A percentile compares a stretch with the other conserved stretches of the same genome.
These are phyloP conservation scores for Chrysomela aeneicollis DNA, from an alignment of 2,888 invertebrate genomes.

Conservation along the genomic window DNA sequence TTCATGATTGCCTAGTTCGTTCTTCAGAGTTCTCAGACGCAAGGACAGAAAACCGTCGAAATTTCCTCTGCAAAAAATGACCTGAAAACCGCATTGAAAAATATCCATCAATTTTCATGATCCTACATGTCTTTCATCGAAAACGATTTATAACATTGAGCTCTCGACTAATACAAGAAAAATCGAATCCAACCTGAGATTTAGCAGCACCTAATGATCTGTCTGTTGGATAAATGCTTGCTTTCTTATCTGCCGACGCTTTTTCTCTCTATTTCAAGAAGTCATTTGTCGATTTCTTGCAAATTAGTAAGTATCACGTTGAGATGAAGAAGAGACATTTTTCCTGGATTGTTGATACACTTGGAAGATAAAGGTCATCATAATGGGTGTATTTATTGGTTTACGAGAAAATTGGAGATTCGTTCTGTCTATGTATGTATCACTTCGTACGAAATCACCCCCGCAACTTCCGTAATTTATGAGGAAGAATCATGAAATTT, in stretches of 20 bases:
- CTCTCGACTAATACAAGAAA: slow-evolving; percentile 20
- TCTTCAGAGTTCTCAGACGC: too few relatives aligned
- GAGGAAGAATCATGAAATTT: too few relatives aligned
- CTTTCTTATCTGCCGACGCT: slow-evolving; percentile 6
- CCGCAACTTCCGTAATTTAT: too few relatives aligned
- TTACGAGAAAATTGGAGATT: too few relatives aligned
- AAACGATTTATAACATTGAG: slow-evolving; percentile 18
- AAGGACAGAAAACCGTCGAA: too few relatives aligned
- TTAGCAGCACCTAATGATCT: slow-evolving; percentile 20
- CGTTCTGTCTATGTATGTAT: too few relatives aligned
- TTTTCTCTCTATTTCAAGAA: slow-evolving; percentile 13
- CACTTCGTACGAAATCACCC: too few relatives aligned
- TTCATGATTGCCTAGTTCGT: too few relatives aligned
- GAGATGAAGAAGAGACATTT: background rate
- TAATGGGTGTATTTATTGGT: too few relatives aligned
- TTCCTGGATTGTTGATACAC: too few relatives aligned
- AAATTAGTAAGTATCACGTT: background rate
- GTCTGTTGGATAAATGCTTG: slow-evolving; percentile 12
- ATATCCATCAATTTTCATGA: background rate
- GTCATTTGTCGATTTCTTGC: slow-evolving; percentile 20
- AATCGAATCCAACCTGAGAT: slow-evolving; percentile 13
- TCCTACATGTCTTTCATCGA: background rate
- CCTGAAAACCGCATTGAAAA: too few relatives aligned
- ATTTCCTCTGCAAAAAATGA: background rate
- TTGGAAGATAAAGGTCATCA: too few relatives aligned